Evolutionary conservation across 2,888 invertebrate genomes (phyloP), one percentile per base, ranked within the genome.

Genomic region (Temnothorax unifasciatus): DNA sequence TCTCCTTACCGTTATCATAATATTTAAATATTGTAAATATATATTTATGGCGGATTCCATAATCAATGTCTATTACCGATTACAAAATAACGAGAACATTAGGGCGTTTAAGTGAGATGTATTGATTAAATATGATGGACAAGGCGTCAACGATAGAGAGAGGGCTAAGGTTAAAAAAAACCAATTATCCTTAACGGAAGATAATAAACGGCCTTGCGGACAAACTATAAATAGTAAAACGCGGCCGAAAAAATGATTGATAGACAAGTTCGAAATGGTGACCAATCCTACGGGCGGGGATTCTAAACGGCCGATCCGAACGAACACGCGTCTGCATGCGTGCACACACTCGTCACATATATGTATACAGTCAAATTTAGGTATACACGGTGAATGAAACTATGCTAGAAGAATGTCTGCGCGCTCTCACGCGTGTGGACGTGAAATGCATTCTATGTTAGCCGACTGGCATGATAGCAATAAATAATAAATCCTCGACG

Each of bases 401-500:
- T 86, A 87, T 85, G 87, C 75, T 79, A 81, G 66, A 89, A 86
- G 83, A 84, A 79, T 83, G 77, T 9, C 73, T 83, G 41, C 54
- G 47, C 29, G 54, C 73, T 61, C 34, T 64, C 34, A 75, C 54
- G 84, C 66, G 83, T 41, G 50, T 71, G 52, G 41, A 69, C 73
- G 85, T 66, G 83, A 88, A 85, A 84, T 76, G 79, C 77, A 69
- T 74, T 82, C 69, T 71, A 41, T 54, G 77, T 81, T 73, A 68
- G 71, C 38, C 71, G 76, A 57, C 54, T 77, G 61, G 64, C 52
- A 86, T 82, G 73, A 87, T 84, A 89, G 92, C 91, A 93, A 93
- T 93, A 93, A 93, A 93, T 93, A 93, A 93, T 93, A 92, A 92
- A 93, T 93, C 89, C 90, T 87, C 87, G 89, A 89, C 90, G 92